Conservation (phyloP, 2,797 vertebrate genomes). For the Scyliorhinus canicula region DNA sequence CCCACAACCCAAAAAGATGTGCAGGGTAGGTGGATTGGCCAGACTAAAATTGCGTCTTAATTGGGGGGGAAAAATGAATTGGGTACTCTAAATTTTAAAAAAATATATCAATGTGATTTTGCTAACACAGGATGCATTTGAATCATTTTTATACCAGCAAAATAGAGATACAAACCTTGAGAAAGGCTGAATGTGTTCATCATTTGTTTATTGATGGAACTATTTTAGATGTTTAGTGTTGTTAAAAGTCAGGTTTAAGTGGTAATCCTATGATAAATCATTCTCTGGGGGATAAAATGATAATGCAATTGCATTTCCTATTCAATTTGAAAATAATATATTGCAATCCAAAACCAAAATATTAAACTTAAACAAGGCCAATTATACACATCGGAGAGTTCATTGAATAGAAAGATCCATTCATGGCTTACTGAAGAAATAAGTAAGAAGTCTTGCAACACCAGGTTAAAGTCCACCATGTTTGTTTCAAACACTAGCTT, state of each 20-base stretch:
- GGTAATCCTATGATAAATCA: not conserved
- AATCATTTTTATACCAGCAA: not conserved
- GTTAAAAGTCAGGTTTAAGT: not conserved
- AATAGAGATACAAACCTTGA: not conserved
- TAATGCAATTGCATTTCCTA: not conserved
- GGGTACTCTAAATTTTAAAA: too few species aligned
- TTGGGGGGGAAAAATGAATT: too few species aligned
- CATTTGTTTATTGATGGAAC: not conserved
- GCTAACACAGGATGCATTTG: not conserved
- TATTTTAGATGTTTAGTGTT: not conserved
- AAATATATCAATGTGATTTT: too few species aligned
- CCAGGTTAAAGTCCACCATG: too few species aligned
- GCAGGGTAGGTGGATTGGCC: too few species aligned
- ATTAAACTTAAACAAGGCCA: not conserved
- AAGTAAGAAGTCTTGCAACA: too few species aligned
- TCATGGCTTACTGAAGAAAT: too few species aligned
- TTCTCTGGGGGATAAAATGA: not conserved
- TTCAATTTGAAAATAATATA: not conserved
- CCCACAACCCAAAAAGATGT: too few species aligned
- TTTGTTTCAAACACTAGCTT: too few species aligned
- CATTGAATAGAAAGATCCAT: too few species aligned
- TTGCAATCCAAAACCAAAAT: not conserved
- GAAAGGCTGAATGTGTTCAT: not conserved
- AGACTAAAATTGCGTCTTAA: too few species aligned
- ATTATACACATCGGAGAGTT: too few species aligned